These are phyloP conservation scores for Falco biarmicus DNA, from an alignment of 2,797 vertebrate species.

Conservation along the genomic window DNA sequence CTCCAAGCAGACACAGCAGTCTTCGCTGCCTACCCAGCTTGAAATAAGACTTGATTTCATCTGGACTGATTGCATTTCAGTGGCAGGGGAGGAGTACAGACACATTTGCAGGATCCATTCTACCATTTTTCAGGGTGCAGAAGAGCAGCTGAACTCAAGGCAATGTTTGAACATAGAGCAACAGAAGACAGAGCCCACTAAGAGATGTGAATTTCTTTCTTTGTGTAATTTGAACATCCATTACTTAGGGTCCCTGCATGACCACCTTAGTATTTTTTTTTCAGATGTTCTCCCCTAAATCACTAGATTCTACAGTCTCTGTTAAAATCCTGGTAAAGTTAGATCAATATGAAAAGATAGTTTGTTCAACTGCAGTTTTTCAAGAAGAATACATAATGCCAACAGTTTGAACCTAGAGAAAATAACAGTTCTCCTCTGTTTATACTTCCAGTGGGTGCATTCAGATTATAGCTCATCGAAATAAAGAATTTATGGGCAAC, in stretches of 20 bases:
- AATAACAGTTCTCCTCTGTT: not conserved
- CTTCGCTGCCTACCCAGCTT: not conserved
- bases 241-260: not conserved
- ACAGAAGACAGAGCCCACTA: not conserved
- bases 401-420: not conserved
- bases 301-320: not conserved
- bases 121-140: not conserved
- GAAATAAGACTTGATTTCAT: not conserved
- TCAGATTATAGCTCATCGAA: slow-evolving; percentile 1
- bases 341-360: not conserved
- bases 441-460: not conserved
- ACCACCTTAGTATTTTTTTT: not conserved
- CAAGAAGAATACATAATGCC: not conserved
- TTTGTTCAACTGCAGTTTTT: not conserved
- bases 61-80: not conserved
- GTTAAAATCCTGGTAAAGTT: not conserved
- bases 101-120: not conserved
- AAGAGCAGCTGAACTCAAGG: not conserved
- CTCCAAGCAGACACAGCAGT: slow-evolving; percentile 13
- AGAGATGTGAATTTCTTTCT: not conserved
- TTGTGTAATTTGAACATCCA: not conserved
- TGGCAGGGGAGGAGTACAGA: not conserved
- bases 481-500: not conserved
- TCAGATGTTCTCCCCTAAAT: not conserved
- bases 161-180: not conserved